A percentile compares a stretch with the other conserved stretches of the same genome.
phyloP scores from a whole-genome alignment of 2,888 invertebrate species.

The Cynaeus angustus region DNA sequence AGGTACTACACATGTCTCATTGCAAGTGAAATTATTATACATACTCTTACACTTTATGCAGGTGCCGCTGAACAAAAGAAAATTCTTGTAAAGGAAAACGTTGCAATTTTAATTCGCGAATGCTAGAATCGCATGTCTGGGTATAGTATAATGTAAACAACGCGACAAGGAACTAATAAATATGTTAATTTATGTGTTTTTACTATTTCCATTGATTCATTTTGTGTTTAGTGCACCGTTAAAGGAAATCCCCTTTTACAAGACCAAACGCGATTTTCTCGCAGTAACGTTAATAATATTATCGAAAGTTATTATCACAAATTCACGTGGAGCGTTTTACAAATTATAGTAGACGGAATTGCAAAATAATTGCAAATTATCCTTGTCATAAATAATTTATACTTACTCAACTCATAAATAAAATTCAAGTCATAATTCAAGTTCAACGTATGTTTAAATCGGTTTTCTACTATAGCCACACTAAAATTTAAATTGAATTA shows the following conservation, averaged over 20 bases:
- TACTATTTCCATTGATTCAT: slow-evolving; percentile 4
- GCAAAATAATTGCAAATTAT: slow-evolving; percentile 36
- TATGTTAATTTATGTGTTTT: slow-evolving; percentile 18
- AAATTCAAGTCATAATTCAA: slow-evolving; percentile 28
- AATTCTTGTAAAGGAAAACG: slow-evolving; percentile 22
- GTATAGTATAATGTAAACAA: slow-evolving; percentile 18
- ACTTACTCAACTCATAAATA: slow-evolving; percentile 30
- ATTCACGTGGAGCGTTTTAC: slow-evolving; percentile 16
- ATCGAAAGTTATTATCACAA: too few relatives aligned
- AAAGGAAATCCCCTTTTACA: slow-evolving; percentile 8
- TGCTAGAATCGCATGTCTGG: slow-evolving; percentile 24
- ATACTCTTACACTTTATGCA: slow-evolving; percentile 41
- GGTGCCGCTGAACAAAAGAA: slow-evolving; percentile 47
- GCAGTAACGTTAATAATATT: too few relatives aligned
- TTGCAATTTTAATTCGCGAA: slow-evolving; percentile 26
- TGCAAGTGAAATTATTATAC: slow-evolving; percentile 53
- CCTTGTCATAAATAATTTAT: slow-evolving; percentile 40
- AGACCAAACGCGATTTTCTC: too few relatives aligned
- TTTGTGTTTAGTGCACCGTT: slow-evolving; percentile 5
- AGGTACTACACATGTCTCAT: slow-evolving; percentile 51
- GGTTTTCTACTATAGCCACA: neutral
- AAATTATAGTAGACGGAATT: slow-evolving; percentile 16
- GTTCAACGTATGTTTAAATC: slow-evolving; percentile 23
- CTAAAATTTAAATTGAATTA: slow-evolving; percentile 38
- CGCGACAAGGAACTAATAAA: slow-evolving; percentile 34